phyloP scores from a whole-genome alignment of 2,113 vertebrate species.

The Meleagris gallopavo region DNA sequence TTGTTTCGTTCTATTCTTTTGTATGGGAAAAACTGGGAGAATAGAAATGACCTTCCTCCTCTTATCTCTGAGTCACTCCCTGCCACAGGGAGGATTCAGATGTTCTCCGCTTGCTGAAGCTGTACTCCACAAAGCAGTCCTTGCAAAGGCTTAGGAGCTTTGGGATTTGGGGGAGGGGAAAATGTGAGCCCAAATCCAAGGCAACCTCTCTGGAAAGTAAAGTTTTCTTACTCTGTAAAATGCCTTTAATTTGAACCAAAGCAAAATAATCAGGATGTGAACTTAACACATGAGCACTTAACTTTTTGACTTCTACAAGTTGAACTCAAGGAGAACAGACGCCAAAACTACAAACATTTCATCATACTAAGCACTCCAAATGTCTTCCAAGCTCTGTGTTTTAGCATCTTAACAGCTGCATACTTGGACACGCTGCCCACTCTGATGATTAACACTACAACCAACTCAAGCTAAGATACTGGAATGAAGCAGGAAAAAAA shows the following conservation, averaged over 20 bases:
- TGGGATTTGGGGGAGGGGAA: neutral
- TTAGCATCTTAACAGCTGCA: neutral
- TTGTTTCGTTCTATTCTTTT: fast-evolving
- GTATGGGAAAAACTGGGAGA: neutral
- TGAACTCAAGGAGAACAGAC: neutral
- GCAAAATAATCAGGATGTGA: neutral
- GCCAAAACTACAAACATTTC: neutral
- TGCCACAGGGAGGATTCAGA: neutral
- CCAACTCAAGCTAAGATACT: neutral
- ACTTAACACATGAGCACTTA: neutral
- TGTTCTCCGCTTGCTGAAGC: neutral
- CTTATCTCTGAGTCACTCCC: neutral
- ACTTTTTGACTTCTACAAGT: neutral
- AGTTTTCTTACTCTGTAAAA: fast-evolving
- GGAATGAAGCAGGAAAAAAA: neutral
- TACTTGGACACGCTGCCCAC: neutral
- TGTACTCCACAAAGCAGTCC: neutral
- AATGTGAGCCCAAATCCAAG: neutral
- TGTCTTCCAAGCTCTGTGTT: neutral
- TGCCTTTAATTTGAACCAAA: neutral
- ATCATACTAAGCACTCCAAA: neutral
- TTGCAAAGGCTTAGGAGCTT: neutral
- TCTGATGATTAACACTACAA: neutral
- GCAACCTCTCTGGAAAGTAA: neutral
- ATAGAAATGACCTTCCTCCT: neutral